phyloP scores from a whole-genome alignment of 2,888 invertebrate genomes.

The Nemoura dubitans region DNA sequence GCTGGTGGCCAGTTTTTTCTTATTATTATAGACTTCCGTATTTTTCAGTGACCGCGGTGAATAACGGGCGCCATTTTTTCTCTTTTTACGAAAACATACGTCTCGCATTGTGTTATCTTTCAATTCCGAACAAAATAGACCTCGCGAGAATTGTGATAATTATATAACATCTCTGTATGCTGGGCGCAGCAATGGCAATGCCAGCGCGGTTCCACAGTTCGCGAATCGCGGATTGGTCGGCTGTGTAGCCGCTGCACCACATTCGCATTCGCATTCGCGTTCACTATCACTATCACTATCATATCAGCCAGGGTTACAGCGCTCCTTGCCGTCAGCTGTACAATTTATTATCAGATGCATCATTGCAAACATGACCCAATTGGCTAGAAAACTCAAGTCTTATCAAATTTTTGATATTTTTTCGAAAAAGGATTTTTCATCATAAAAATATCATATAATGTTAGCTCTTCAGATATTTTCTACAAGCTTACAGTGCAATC shows the following conservation, averaged over 20 bases:
- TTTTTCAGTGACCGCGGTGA: conserved; percentile 20
- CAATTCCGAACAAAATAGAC: conserved; percentile 19
- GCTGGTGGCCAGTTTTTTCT: no score
- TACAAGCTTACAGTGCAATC: conserved; percentile 34
- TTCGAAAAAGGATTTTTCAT: conserved; percentile 29
- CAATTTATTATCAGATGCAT: conserved; percentile 37
- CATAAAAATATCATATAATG: conserved; percentile 41
- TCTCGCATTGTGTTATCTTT: conserved; percentile 17
- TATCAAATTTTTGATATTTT: conserved; percentile 43
- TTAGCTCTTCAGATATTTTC: conserved; percentile 40
- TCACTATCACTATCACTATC: neutral
- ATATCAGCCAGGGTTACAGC: neutral
- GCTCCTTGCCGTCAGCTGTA: neutral
- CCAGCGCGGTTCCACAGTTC: no score
- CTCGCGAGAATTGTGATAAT: neutral
- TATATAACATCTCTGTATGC: neutral
- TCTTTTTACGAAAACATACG: neutral
- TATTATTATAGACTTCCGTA: neutral
- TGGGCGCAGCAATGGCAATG: neutral
- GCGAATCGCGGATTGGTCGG: no score
- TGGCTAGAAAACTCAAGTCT: conserved; percentile 39
- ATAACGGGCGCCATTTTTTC: conserved; percentile 17
- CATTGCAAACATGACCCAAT: conserved; percentile 42
- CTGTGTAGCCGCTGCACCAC: no score
- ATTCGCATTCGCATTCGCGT: no score